Evolutionary conservation across 2,888 invertebrate species (phyloP), one percentile per base, ranked within the genome.

Genomic region (Agrotis segetum): DNA sequence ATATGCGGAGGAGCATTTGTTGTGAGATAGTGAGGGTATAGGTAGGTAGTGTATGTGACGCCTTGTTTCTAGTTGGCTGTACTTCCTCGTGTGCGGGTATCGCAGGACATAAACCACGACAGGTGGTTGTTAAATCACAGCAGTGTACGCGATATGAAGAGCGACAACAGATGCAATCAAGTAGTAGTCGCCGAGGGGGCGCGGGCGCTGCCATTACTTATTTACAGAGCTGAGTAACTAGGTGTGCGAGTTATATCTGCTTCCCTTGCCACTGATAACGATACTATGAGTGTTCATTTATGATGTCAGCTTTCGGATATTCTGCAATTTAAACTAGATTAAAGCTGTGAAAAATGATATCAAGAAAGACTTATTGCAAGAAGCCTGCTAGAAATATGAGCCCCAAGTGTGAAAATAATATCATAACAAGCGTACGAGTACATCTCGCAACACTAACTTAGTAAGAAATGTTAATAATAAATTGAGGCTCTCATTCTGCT

Each of bases 91-190:
- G 87, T 88, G 89, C 87, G 87, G 88, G 91, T 93, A 93, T 93
- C 93, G 84, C 78, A 79, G 86, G 83, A 88, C 90, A 92, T 94
- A 94, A 94, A 94, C 91, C 88, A 92, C 88, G 87, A 89, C 91
- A 92, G 92, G 92, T 92, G 92, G 91, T 87, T 88, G 90, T 88
- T 94, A 93, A 92, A 92, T 93, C 93, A 93, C 89, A 87, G 87
- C 85, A 82, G 85, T 77, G 86, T 79, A 85, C 86, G 89, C 91
- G 92, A 92, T 92, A 92, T 92, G 92, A 92, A 88, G 88, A 88
- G 90, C 89, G 91, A 92, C 91, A 91, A 90, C 89, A 88, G 88
- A 88, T 88, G 88, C 87, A 87, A 90, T 88, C 88, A 87, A 87
- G 87, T 85, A 81, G 82, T 74, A 79, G 85, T 85, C 86, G 87